A percentile compares a stretch with the other conserved stretches of the same genome.
Conservation (phyloP, 2,888 invertebrate species). For the Dicroscelio sp. region DNA sequence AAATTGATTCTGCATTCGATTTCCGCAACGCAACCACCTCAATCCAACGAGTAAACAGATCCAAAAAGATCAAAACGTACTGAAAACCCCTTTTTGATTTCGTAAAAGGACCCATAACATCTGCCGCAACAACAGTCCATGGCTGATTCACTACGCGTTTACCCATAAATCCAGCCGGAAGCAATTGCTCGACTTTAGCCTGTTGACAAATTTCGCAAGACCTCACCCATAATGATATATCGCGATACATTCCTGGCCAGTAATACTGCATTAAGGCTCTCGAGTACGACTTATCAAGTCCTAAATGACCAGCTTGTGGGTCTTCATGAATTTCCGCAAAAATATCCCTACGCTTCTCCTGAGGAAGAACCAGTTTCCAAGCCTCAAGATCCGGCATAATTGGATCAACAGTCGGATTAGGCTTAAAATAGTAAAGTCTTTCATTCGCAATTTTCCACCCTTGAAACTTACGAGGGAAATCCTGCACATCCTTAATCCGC, state of each 20-base stretch:
- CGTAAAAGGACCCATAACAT: slow-evolving; percentile 85
- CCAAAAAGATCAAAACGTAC: slow-evolving; percentile 27
- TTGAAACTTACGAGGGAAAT: slow-evolving; percentile 33
- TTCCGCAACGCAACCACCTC: slow-evolving; percentile 32
- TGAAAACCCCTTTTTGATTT: slow-evolving; percentile 28
- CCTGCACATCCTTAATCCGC: slow-evolving; percentile 24
- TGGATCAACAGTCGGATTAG: slow-evolving; percentile 47
- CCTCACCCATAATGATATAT: slow-evolving; percentile 41
- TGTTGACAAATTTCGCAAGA: slow-evolving; percentile 41
- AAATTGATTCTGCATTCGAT: slow-evolving; percentile 38
- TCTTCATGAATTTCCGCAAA: slow-evolving; percentile 53
- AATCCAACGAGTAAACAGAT: slow-evolving; percentile 54
- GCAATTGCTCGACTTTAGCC: slow-evolving; percentile 40
- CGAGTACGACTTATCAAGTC: slow-evolving; percentile 18
- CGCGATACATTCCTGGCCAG: slow-evolving; percentile 63
- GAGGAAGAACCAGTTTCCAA: slow-evolving; percentile 79
- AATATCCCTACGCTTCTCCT: slow-evolving; percentile 19
- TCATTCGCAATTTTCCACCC: slow-evolving; percentile 65
- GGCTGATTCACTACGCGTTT: slow-evolving; percentile 66
- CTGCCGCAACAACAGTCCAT: slow-evolving; percentile 78
- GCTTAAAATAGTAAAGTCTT: slow-evolving; percentile 58
- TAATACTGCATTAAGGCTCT: slow-evolving; percentile 33
- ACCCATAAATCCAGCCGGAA: slow-evolving; percentile 80
- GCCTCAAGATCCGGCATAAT: slow-evolving; percentile 53
- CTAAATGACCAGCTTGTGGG: slow-evolving; percentile 56